Percentiles rank a stretch among this genome's conserved stretches.
These are phyloP conservation scores for Ochropleura leucogaster DNA, from an alignment of 2,888 invertebrate genomes.

Conservation along the genomic window DNA sequence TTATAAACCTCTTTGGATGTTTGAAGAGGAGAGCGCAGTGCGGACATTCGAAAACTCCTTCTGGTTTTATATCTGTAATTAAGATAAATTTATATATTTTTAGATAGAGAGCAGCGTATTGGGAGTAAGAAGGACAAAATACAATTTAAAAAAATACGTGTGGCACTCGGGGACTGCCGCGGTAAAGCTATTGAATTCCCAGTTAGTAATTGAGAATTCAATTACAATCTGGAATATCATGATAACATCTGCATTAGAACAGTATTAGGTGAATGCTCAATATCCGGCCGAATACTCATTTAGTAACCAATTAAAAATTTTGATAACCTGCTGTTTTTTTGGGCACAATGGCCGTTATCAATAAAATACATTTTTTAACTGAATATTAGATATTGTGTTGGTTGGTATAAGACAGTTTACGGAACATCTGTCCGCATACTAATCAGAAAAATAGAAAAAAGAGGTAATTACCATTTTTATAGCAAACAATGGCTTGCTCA, in stretches of 20 bases:
- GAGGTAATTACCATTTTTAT: conserved; percentile 74
- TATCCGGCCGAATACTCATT: not conserved
- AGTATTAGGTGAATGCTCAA: not conserved
- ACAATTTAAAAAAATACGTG: too few species aligned
- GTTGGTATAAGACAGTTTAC: not conserved
- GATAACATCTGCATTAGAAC: not conserved
- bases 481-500: conserved; percentile 70
- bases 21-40: conserved; percentile 78
- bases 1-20: conserved; percentile 83
- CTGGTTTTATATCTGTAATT: conserved; percentile 66
- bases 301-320: not conserved
- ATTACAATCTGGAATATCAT: too few species aligned
- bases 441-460: not conserved
- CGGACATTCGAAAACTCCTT: conserved; percentile 79
- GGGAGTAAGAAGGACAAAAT: too few species aligned
- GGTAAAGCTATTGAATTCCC: too few species aligned
- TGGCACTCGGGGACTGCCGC: too few species aligned
- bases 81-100: too few species aligned
- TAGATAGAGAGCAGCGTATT: too few species aligned
- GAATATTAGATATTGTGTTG: not conserved
- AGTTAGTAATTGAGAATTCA: too few species aligned
- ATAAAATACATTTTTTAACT: not conserved
- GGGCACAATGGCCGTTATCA: not conserved
- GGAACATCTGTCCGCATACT: too few species aligned
- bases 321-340: not conserved